Base-by-base conservation (phyloP, 2,113 vertebrate genomes). In the Chionis minor region DNA sequence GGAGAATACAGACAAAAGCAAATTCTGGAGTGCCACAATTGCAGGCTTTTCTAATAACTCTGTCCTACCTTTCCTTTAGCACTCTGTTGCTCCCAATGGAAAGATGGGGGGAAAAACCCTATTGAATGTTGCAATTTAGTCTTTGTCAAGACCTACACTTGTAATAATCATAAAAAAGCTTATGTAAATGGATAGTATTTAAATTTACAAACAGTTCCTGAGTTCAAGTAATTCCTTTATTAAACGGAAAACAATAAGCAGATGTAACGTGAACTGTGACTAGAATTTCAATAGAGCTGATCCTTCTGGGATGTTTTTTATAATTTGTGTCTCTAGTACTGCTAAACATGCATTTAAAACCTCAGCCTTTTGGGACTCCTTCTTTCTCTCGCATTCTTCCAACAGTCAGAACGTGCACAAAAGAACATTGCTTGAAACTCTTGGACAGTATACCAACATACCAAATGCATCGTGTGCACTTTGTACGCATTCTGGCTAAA, bases 191-290 rank as follows among this genome's bases (percentile, higher is more conserved):
- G 95, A 55, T 28, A 71, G 12, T 75, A 70, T 91, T 95, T 94
- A 87, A 87, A 84, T 82, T 59, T 58, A 40, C 90, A 90, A 97
- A 96, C 47, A 93, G 22, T 65, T 95, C 52, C 77, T 85, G 63
- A 92, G 33, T 92, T 97, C 38, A 94, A 92, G 52, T 88, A 95
- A 96, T 95, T 97, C 61, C 35, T 71, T 96, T 91, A 96, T 82
- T 95, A 88, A 96, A 79, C 61, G 79, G 61, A 93, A 93, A 94
- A 92, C 54, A 97, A 63, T 94, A 91, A 81, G 42, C 23, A 88
- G 72, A 8, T 42, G 96, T 96, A 96, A 86, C 88, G 86, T 82
- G 38, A 91, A 49, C 27, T 88, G 72, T 96, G 90, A 86, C 95
- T 96, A 69, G 93, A 96, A 96, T 98, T 96, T 92, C 96, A 93